Conservation (phyloP, 53 echinoderm and acorn worm species). For the Holothuria scabra region DNA sequence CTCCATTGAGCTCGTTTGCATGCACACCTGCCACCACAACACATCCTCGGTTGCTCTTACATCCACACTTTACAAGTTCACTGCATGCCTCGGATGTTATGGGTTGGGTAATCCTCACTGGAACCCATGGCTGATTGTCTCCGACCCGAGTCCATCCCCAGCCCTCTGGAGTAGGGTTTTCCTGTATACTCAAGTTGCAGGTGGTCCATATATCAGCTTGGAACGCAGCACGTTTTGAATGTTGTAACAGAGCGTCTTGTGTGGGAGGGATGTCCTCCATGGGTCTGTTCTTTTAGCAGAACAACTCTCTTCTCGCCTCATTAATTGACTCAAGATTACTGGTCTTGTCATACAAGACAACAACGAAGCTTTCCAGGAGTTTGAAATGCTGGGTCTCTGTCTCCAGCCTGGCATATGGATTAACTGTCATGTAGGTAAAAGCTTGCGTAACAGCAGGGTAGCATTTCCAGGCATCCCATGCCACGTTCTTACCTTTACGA, state of each 20-base stretch:
- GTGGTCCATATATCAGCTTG: constrained; percentile 45
- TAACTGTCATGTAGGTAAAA: constrained; percentile 42
- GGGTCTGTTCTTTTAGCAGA: not conserved
- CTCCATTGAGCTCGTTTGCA: constrained; percentile 18
- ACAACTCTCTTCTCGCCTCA: constrained; percentile 44
- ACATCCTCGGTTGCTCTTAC: constrained; percentile 23
- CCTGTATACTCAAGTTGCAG: not conserved
- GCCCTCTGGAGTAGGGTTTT: constrained; percentile 1
- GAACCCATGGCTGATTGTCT: not conserved
- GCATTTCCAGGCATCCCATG: constrained; percentile 60
- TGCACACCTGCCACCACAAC: constrained; percentile 37
- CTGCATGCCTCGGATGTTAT: constrained; percentile 12
- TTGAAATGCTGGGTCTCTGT: constrained; percentile 20
- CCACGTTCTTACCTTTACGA: constrained; percentile 49
- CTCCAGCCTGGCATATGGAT: constrained; percentile 18
- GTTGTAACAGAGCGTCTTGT: constrained; percentile 20
- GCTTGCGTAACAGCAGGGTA: constrained; percentile 59
- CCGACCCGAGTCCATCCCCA: constrained; percentile 11
- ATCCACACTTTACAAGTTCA: constrained; percentile 49
- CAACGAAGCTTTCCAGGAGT: constrained; percentile 24
- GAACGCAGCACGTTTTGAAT: not conserved
- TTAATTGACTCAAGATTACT: constrained; percentile 21
- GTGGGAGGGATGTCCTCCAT: constrained; percentile 49
- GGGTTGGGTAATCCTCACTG: constrained; percentile 38
- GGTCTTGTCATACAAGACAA: constrained; percentile 30